Evolutionary conservation across 2,113 vertebrate species (phyloP).

Genomic region (Tiliqua scincoides): DNA sequence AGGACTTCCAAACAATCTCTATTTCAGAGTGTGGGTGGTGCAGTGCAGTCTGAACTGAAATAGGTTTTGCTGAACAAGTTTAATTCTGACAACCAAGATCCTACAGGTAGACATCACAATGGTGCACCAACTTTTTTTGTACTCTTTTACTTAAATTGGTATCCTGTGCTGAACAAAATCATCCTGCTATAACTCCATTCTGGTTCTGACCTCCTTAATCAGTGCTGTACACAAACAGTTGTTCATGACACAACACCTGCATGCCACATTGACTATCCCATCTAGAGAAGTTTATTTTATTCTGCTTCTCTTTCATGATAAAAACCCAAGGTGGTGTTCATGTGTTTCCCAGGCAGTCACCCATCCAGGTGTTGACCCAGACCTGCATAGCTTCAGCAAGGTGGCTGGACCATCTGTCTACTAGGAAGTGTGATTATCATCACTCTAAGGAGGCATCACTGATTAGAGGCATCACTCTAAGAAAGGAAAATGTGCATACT

Average conservation of each 20-base stretch:
- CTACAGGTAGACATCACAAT: background rate
- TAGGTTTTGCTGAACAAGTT: constrained; percentile 18
- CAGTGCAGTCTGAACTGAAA: constrained; percentile 49
- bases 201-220: background rate
- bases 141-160: background rate
- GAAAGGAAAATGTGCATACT: background rate
- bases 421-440: background rate
- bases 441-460: too few species aligned
- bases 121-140: too few species aligned
- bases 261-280: background rate
- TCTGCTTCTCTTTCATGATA: too few species aligned
- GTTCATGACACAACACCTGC: background rate
- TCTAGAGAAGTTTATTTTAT: background rate
- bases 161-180: background rate
- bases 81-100: constrained; percentile 17
- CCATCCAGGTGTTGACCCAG: too few species aligned
- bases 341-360: too few species aligned
- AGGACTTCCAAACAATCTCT: background rate
- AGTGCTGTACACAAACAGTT: background rate
- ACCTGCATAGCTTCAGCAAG: too few species aligned
- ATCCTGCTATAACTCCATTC: background rate
- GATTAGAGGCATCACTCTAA: too few species aligned
- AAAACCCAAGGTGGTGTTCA: too few species aligned
- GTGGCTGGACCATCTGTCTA: background rate
- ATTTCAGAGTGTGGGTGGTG: constrained; percentile 4